phyloP scores from a whole-genome alignment of 1,140 invertebrate genomes.

The Macrotrachela quadricornifera region DNA sequence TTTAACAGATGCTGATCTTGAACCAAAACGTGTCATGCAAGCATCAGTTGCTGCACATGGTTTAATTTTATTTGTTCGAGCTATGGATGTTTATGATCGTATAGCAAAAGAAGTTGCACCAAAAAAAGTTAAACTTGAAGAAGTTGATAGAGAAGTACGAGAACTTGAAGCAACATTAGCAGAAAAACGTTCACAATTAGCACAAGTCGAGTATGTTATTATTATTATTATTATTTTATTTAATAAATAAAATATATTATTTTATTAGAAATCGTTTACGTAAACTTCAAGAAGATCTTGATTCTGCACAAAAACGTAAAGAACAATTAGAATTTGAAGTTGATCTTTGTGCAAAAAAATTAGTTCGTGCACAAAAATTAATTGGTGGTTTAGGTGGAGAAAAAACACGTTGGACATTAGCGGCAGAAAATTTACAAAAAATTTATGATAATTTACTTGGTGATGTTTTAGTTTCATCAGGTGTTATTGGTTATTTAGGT shows the following conservation, averaged over 20 bases:
- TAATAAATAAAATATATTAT: no score
- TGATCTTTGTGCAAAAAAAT: slow-evolving; percentile 29
- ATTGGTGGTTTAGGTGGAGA: slow-evolving; percentile 32
- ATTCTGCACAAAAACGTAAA: slow-evolving; percentile 44
- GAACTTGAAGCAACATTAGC: slow-evolving; percentile 55
- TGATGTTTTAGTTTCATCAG: slow-evolving; percentile 72
- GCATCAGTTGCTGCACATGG: slow-evolving; percentile 50
- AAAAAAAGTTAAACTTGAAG: slow-evolving; percentile 31
- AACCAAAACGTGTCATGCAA: slow-evolving; percentile 65
- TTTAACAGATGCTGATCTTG: slow-evolving; percentile 63
- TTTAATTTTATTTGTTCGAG: slow-evolving; percentile 72
- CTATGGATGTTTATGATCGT: slow-evolving; percentile 73
- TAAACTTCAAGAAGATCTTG: slow-evolving; percentile 33
- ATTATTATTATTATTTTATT: no score
- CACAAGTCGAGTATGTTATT: background rate
- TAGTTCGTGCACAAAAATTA: slow-evolving; percentile 28
- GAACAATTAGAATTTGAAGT: slow-evolving; percentile 31
- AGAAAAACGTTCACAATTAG: slow-evolving; percentile 41
- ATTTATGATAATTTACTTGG: slow-evolving; percentile 65
- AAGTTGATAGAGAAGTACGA: slow-evolving; percentile 60
- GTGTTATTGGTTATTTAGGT: slow-evolving; percentile 80
- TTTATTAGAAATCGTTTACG: slow-evolving; percentile 41
- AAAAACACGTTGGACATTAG: slow-evolving; percentile 46
- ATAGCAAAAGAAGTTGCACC: slow-evolving; percentile 49
- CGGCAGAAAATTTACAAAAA: slow-evolving; percentile 46